These are phyloP conservation scores for Natrix natrix DNA, from an alignment of 2,797 vertebrate species.

Conservation along the genomic window DNA sequence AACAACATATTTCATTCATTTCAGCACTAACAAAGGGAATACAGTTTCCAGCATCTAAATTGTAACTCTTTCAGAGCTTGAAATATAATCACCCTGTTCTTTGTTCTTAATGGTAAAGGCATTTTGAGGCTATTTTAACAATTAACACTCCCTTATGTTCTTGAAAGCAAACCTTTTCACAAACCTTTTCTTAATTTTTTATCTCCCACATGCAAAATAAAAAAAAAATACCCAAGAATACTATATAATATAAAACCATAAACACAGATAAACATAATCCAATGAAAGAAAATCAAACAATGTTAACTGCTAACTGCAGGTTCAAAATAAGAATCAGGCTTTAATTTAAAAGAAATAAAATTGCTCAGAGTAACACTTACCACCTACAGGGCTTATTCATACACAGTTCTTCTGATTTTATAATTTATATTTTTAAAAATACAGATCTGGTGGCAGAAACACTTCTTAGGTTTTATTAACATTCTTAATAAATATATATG, in stretches of 20 bases:
- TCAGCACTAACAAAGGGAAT: conserved; percentile 40
- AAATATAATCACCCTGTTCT: conserved; percentile 24
- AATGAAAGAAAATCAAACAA: not conserved
- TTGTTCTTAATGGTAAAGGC: conserved; percentile 37
- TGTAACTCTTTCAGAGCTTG: conserved; percentile 17
- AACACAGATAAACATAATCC: not conserved
- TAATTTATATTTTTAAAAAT: not conserved
- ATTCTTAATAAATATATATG: not conserved
- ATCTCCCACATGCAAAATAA: not conserved
- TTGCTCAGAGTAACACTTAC: not conserved
- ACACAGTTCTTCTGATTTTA: not conserved
- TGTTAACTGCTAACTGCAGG: not conserved
- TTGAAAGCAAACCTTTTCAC: conserved; percentile 50
- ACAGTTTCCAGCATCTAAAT: conserved; percentile 18
- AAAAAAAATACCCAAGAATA: not conserved
- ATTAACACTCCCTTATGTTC: conserved; percentile 60
- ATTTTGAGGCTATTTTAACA: conserved; percentile 44
- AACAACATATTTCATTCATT: conserved; percentile 37
- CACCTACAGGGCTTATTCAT: not conserved
- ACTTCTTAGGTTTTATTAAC: not conserved
- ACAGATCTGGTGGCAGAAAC: not conserved
- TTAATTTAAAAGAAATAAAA: not conserved
- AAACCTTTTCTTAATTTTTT: not conserved
- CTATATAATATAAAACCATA: not conserved
- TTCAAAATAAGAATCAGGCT: not conserved